phyloP scores from a whole-genome alignment of 2,888 invertebrate genomes.

The Drosophila putrida region DNA sequence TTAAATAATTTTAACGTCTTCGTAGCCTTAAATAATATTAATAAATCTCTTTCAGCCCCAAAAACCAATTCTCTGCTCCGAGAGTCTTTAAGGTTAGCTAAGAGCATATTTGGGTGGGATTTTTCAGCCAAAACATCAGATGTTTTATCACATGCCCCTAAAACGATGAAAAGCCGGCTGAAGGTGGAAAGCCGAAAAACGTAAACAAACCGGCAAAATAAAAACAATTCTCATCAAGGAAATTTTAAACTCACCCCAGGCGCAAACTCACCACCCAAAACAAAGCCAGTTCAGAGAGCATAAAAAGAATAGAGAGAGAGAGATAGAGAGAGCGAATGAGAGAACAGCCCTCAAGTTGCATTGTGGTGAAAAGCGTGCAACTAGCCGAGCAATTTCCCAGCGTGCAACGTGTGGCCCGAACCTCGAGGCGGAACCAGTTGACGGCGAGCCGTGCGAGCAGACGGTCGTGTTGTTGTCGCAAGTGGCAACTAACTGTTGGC shows the following conservation, averaged over 20 bases:
- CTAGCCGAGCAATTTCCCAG: conserved; percentile 45
- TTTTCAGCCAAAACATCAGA: conserved; percentile 28
- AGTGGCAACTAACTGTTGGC: conserved; percentile 37
- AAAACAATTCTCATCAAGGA: conserved; percentile 42
- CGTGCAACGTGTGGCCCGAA: conserved; percentile 65
- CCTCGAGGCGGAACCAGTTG: conserved; percentile 84
- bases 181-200: conserved; percentile 73
- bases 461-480: conserved; percentile 84
- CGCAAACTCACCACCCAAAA: conserved; percentile 73
- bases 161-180: conserved; percentile 59
- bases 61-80: background rate
- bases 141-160: conserved; percentile 23
- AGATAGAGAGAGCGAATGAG: conserved; percentile 2
- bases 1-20: background rate
- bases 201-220: conserved; percentile 84
- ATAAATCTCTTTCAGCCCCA: background rate
- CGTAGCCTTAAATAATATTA: background rate
- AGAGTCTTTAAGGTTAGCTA: conserved; percentile 6
- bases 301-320: background rate
- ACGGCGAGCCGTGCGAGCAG: conserved; percentile 85
- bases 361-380: conserved; percentile 50
- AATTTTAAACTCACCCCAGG: conserved; percentile 32
- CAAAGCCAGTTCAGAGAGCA: conserved; percentile 12
- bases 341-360: conserved; percentile 46
- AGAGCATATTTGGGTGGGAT: conserved; percentile 1